Evolutionary conservation across 2,797 vertebrate genomes (phyloP), one percentile per base, ranked within the genome.

Genomic region (Lophura swinhoii): DNA sequence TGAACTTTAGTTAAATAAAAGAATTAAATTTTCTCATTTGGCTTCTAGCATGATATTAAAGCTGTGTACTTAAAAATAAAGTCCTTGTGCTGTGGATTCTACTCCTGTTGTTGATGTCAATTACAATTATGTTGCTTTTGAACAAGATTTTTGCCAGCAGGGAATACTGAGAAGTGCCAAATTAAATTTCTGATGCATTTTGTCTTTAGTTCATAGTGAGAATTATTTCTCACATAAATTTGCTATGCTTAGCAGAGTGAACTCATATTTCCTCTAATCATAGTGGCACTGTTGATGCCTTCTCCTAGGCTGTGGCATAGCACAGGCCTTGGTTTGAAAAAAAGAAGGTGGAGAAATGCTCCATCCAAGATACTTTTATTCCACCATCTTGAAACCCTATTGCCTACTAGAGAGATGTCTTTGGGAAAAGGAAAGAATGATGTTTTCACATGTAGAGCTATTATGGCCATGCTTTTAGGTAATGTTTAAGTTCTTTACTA

Each of bases 131-230:
- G 16, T 76, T 78, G 68, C 71, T 91, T 95, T 95, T 88, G 62
- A 90, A 76, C 37, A 86, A 84, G 86, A 71, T 71, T 60, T 18
- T 43, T 91, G 55, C 82, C 88, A 94, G 69, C 71, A 75, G 86
- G 91, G 87, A 90, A 80, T 89, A 68, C 44, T 71, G 68, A 93
- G 26, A 82, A 96, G 28, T 81, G 89, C 51, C 76, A 94, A 93
- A 93, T 96, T 92, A 93, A 85, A 91, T 95, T 97, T 88, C 86
- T 84, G 49, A 96, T 94, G 83, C 55, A 69, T 93, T 96, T 93
- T 91, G 71, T 58, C 92, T 71, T 88, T 72, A 91, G 68, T 62
- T 91, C 69, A 16, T 33, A 53, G 44, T 91, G 55, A 93, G 71
- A 94, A 95, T 94, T 87, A 88, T 76, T 94, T 95, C 48, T 95